These are phyloP conservation scores for Cephus spinipes DNA, from an alignment of 2,888 invertebrate species.

Conservation along the genomic window DNA sequence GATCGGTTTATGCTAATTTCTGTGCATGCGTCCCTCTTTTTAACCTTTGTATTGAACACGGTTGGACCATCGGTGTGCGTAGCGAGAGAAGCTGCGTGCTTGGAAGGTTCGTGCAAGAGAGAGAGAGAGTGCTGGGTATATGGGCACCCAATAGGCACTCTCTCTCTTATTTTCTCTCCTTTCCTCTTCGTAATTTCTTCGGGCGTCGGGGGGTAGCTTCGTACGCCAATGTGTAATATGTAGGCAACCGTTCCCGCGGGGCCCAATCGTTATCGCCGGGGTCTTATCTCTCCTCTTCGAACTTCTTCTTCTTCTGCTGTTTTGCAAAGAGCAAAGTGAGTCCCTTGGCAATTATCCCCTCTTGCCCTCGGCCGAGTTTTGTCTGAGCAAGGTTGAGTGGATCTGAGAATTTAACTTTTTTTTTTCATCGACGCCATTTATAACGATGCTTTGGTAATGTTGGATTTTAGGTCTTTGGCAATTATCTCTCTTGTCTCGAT, in stretches of 20 bases:
- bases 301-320: slow-evolving; percentile 54
- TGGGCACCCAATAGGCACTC: background rate
- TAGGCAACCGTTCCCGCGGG: slow-evolving; percentile 59
- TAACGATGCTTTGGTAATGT: slow-evolving; percentile 6
- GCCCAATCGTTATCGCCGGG: slow-evolving; percentile 62
- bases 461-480: slow-evolving; percentile 8
- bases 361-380: slow-evolving; percentile 12
- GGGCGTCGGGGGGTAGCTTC: background rate
- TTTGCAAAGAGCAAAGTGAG: slow-evolving; percentile 54
- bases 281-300: slow-evolving; percentile 59
- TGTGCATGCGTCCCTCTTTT: slow-evolving; percentile 37
- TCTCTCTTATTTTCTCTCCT: slow-evolving; percentile 1
- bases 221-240: slow-evolving; percentile 43
- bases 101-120: slow-evolving; percentile 21
- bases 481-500: background rate
- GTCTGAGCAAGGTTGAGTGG: background rate
- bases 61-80: background rate
- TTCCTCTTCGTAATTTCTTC: background rate
- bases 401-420: slow-evolving; percentile 13
- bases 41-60: slow-evolving; percentile 26
- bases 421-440: background rate
- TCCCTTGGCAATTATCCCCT: slow-evolving; percentile 62
- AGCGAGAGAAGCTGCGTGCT: slow-evolving; percentile 10
- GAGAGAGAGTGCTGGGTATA: slow-evolving; percentile 22
- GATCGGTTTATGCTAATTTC: slow-evolving; percentile 53